Evolutionary conservation across 2,888 invertebrate genomes (phyloP).

Genomic region (Agrotis clavis): DNA sequence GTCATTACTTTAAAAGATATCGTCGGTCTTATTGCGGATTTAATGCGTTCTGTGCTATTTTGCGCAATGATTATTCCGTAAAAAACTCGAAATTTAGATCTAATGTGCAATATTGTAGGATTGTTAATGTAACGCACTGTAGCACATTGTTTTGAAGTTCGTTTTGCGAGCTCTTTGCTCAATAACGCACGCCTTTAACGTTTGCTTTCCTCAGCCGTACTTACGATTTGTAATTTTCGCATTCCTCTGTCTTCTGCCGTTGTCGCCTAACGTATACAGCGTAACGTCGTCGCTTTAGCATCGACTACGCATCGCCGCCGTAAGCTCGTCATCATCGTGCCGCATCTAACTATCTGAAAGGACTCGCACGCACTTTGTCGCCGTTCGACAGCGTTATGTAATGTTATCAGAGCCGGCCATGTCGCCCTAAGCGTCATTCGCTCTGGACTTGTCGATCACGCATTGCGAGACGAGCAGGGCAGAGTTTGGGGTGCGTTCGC

Average conservation of each 20-base stretch:
- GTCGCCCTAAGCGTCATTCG: constrained; percentile 47
- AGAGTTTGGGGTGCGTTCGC: constrained; percentile 57
- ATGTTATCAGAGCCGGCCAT: constrained; percentile 49
- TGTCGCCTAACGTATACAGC: constrained; percentile 82
- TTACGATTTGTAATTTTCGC: constrained; percentile 78
- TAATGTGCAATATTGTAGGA: constrained; percentile 40
- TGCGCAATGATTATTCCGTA: constrained; percentile 50
- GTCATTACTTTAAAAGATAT: constrained; percentile 19
- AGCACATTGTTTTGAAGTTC: constrained; percentile 32
- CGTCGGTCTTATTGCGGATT: constrained; percentile 30
- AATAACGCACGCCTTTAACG: constrained; percentile 64
- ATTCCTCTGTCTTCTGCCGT: constrained; percentile 74
- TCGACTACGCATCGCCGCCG: constrained; percentile 81
- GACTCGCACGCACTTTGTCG: constrained; percentile 84
- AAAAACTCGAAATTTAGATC: constrained; percentile 43
- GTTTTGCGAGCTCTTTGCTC: constrained; percentile 48
- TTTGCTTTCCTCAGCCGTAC: constrained; percentile 76
- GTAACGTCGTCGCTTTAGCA: constrained; percentile 76
- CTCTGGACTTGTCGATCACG: constrained; percentile 34
- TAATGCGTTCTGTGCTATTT: constrained; percentile 1
- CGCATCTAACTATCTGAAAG: constrained; percentile 87
- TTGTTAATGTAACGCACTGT: constrained; percentile 36
- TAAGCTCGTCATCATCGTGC: constrained; percentile 74
- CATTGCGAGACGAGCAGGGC: constrained; percentile 24
- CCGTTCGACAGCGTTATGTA: constrained; percentile 75